These are phyloP conservation scores for Cygnus atratus DNA, from an alignment of 2,113 vertebrate species.

Conservation along the genomic window DNA sequence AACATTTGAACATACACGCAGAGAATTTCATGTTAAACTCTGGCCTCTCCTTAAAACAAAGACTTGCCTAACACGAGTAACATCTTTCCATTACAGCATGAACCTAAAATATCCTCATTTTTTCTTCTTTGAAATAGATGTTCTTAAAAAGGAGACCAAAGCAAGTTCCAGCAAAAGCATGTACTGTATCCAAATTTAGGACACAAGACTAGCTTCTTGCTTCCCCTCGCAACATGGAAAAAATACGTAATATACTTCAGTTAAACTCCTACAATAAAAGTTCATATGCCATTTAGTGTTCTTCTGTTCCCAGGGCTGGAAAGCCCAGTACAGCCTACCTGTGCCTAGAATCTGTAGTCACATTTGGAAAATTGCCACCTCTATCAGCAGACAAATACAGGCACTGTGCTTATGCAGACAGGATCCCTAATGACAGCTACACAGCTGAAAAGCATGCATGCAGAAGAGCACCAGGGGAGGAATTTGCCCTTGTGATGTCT, in stretches of 20 bases:
- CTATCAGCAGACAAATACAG: neutral
- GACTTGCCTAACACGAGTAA: neutral
- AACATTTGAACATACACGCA: neutral
- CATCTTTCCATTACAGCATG: neutral
- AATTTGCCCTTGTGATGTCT: neutral
- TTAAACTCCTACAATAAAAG: neutral
- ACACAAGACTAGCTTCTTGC: neutral
- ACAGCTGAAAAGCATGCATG: neutral
- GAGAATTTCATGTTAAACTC: neutral
- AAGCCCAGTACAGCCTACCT: neutral
- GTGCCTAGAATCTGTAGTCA: neutral
- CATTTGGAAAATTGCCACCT: neutral
- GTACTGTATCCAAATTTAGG: neutral
- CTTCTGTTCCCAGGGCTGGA: neutral
- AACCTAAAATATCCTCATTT: constrained; percentile 5
- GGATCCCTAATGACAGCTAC: neutral
- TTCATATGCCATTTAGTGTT: neutral
- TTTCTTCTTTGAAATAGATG: neutral
- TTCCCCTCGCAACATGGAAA: neutral
- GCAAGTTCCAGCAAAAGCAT: neutral
- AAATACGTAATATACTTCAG: neutral
- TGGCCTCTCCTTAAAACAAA: neutral
- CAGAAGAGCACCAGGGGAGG: neutral
- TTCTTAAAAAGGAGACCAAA: neutral
- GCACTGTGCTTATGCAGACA: neutral